Conservation (phyloP, 2,888 invertebrate species). For the Copidosoma aretas region DNA sequence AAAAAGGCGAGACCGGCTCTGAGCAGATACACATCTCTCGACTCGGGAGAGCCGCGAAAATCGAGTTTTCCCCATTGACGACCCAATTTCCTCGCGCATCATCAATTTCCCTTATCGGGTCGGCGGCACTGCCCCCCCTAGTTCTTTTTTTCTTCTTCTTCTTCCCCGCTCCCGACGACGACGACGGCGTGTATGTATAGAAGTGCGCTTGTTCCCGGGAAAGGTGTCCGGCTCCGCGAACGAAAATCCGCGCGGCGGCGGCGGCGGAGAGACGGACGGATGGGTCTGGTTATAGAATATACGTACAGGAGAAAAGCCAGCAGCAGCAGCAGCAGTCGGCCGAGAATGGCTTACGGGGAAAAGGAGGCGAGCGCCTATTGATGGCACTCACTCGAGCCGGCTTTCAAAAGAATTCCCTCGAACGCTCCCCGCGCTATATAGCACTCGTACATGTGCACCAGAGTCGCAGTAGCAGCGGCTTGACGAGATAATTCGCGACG, state of each 20-base stretch:
- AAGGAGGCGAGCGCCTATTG: too few relatives aligned
- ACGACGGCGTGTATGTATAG: too few relatives aligned
- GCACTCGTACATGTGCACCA: too few relatives aligned
- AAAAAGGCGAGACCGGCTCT: neutral
- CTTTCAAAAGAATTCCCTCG: neutral
- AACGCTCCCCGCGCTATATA: neutral
- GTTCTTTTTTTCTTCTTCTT: neutral
- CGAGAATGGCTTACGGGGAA: neutral
- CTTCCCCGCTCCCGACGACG: neutral
- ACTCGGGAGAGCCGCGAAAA: constrained; percentile 11
- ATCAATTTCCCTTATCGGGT: constrained; percentile 7
- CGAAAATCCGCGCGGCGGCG: neutral
- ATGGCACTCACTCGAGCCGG: neutral
- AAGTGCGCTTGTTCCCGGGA: neutral
- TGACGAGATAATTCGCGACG: neutral
- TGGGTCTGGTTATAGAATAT: too few relatives aligned
- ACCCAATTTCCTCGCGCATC: neutral
- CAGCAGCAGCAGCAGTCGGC: neutral
- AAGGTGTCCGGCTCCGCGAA: neutral
- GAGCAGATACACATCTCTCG: too few relatives aligned
- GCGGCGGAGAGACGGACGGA: too few relatives aligned
- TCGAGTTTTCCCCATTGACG: constrained; percentile 20
- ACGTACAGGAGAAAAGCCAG: neutral
- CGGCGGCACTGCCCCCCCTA: neutral
- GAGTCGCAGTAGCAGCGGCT: neutral